Conservation (phyloP, 2,888 invertebrate genomes). For the Lasioglossum figueresi region DNA sequence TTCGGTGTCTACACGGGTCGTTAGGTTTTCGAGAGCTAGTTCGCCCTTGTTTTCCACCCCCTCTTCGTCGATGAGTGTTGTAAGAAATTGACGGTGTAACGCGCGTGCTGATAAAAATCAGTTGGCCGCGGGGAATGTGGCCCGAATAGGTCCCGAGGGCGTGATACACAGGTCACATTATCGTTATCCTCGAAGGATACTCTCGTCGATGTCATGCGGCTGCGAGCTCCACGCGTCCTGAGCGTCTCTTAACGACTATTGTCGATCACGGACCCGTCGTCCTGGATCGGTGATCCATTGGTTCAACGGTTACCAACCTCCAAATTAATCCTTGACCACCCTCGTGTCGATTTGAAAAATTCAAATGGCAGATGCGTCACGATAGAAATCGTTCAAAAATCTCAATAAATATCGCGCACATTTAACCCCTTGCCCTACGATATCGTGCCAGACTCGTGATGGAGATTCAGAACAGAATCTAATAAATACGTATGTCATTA, state of each 20-base stretch:
- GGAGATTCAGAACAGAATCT: too few species aligned
- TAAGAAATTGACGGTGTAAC: constrained; percentile 66
- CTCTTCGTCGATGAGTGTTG: constrained; percentile 54
- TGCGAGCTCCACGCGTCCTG: constrained; percentile 31
- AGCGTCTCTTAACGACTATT: constrained; percentile 18
- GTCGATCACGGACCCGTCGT: constrained; percentile 30
- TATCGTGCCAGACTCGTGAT: too few species aligned
- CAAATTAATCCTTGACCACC: background rate
- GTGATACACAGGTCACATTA: constrained; percentile 65
- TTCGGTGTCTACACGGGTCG: constrained; percentile 53
- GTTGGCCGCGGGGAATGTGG: constrained; percentile 69
- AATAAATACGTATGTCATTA: too few species aligned
- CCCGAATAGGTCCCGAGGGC: constrained; percentile 62
- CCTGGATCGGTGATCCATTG: background rate
- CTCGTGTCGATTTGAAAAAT: background rate
- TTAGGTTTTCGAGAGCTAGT: constrained; percentile 58
- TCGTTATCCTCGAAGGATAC: constrained; percentile 70
- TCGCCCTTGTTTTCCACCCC: constrained; percentile 23
- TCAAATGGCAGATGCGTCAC: too few species aligned
- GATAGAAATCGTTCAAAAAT: background rate
- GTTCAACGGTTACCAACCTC: background rate
- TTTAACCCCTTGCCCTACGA: too few species aligned
- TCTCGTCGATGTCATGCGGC: constrained; percentile 62
- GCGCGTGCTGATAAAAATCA: constrained; percentile 73
- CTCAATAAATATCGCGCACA: too few species aligned